Base-by-base conservation (phyloP, 2,888 invertebrate species). In the Euphydryas editha region DNA sequence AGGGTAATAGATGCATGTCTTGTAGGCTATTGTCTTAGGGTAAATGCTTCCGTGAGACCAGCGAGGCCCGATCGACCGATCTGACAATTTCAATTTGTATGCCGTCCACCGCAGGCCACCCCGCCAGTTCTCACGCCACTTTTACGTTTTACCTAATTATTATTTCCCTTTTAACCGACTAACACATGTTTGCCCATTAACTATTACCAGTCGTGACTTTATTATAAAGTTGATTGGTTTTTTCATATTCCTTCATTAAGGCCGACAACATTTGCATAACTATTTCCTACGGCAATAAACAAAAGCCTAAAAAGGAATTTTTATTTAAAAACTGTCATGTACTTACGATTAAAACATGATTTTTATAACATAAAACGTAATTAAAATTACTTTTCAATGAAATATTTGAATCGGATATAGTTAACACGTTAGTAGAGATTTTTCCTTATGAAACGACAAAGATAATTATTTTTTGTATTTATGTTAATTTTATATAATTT, bases 41-140 rank as follows among this genome's bases (percentile, higher is more conserved):
- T 88, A 88, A 91, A 88, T 86, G 86, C 86, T 92, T 92, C 92
- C 92, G 90, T 92, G 91, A 90, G 92, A 91, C 86, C 78, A 77
- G 75, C 76, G 80, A 72, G 73, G 30, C 36, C 76, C 72, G 72
- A 71, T 72, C 72, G 74, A 72, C 70, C 74, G 72, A 69, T 68
- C 73, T 69, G 73, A 75, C 75, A 71, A 68, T 68, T 72, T 71
- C 75, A 72, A 76, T 78, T 77, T 78, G 76, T 77, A 78, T 79
- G 79, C 76, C 79, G 79, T 70, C 76, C 73, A 74, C 76, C 78
- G 71, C 74, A 69, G 77, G 69, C 89, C 91, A 89, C 91, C 90
- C 89, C 76, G 79, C 74, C 69, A 75, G 88, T 87, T 91, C 92
- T 86, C 92, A 91, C 90, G 88, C 84, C 82, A 84, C 80, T 82